These are phyloP conservation scores for Rhyzopertha dominica DNA, from an alignment of 1,140 invertebrate genomes.

Conservation along the genomic window DNA sequence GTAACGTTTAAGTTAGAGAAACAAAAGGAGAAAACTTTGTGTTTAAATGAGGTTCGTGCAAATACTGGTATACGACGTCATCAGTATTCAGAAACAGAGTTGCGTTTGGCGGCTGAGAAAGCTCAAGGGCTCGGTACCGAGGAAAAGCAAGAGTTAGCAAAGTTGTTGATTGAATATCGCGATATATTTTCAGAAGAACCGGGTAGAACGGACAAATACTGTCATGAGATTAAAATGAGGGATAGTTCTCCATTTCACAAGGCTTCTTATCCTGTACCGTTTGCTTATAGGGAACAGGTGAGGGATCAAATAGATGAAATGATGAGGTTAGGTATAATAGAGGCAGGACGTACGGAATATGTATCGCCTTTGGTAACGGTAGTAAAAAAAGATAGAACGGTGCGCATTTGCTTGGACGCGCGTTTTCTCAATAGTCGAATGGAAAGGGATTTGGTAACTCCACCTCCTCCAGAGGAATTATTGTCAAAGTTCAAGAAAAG, in stretches of 20 bases:
- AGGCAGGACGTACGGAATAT: not conserved
- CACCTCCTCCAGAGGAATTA: not conserved
- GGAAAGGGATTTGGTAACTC: not conserved
- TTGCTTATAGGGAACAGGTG: not conserved
- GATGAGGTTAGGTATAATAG: not conserved
- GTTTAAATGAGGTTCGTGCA: slow-evolving; percentile 1
- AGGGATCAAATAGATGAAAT: not conserved
- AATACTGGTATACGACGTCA: not conserved
- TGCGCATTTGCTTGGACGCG: not conserved
- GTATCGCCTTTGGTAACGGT: slow-evolving; percentile 1
- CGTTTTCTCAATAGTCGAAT: not conserved
- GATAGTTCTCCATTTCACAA: not conserved
- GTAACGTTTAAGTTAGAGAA: too few species aligned
- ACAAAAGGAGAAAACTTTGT: too few species aligned
- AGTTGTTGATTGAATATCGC: too few species aligned
- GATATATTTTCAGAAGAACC: too few species aligned
- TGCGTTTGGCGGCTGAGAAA: too few species aligned
- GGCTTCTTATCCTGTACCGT: slow-evolving; percentile 1
- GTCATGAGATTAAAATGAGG: too few species aligned
- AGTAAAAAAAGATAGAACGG: not conserved
- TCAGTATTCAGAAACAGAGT: too few species aligned
- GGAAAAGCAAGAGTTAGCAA: too few species aligned
- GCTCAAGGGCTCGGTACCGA: too few species aligned
- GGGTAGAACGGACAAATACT: too few species aligned
- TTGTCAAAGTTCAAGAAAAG: not conserved